Percentiles rank a stretch among this genome's conserved stretches.
phyloP scores from a whole-genome alignment of 2,113 vertebrate genomes.

The Promerops cafer region DNA sequence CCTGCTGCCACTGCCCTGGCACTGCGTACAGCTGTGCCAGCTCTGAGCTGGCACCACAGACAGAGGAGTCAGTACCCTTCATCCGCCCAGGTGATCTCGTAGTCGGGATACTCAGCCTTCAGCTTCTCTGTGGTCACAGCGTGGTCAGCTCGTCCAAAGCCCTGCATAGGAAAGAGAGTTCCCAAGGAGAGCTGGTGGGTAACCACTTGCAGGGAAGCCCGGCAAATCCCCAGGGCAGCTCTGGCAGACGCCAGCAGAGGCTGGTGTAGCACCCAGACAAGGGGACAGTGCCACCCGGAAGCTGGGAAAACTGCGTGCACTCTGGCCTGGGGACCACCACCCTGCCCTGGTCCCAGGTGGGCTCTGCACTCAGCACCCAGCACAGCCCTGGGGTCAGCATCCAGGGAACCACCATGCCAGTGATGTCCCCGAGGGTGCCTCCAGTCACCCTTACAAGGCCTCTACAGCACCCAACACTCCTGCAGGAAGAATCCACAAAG shows the following conservation, averaged over 20 bases:
- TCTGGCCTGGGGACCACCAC: not conserved
- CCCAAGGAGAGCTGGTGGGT: not conserved
- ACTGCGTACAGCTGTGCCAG: rapidly evolving
- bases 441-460: not conserved
- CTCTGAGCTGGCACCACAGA: not conserved
- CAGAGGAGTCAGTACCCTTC: conserved; percentile 85
- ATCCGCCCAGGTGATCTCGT: conserved; percentile 88
- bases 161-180: conserved; percentile 66
- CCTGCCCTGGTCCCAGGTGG: not conserved
- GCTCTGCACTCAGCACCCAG: not conserved
- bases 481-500: not conserved
- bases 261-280: rapidly evolving
- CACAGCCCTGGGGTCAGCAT: not conserved
- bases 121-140: conserved; percentile 83
- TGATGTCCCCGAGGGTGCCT: not conserved
- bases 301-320: not conserved
- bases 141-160: conserved; percentile 90
- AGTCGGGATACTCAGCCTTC: conserved; percentile 82
- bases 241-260: not conserved
- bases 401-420: not conserved
- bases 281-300: rapidly evolving
- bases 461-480: not conserved
- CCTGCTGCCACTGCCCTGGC: rapidly evolving
- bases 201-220: rapidly evolving
- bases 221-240: rapidly evolving